Conservation (phyloP, 2,797 vertebrate genomes). For the Tenualosa thibaudeaui region DNA sequence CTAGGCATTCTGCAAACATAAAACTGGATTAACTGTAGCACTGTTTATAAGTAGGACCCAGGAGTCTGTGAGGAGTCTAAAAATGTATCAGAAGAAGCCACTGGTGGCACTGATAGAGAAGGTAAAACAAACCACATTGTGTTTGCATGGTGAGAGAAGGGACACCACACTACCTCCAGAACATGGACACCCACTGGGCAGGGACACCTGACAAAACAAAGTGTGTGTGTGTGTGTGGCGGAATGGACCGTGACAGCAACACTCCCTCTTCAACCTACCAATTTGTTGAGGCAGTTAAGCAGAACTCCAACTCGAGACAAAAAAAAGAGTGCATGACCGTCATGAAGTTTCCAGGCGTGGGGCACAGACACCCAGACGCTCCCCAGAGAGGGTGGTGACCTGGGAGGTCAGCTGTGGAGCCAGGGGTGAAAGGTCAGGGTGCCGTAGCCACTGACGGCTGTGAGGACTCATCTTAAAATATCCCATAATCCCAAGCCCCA, state of each 20-base stretch:
- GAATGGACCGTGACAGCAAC: constrained; percentile 11
- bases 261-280: constrained; percentile 10
- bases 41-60: background rate
- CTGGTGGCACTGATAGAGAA: constrained; percentile 13
- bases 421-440: constrained; percentile 43
- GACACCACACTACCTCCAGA: background rate
- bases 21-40: background rate
- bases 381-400: constrained; percentile 24
- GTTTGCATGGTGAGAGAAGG: constrained; percentile 28
- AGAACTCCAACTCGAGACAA: background rate
- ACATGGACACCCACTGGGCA: background rate
- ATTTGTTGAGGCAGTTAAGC: constrained; percentile 16
- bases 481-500: constrained; percentile 1
- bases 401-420: constrained; percentile 31
- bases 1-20: background rate
- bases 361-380: constrained; percentile 25
- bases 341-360: background rate
- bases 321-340: constrained; percentile 5
- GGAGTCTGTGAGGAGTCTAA: constrained; percentile 1
- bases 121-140: constrained; percentile 49
- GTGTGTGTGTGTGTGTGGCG: background rate
- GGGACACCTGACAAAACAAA: constrained; percentile 28
- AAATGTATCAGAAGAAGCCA: background rate
- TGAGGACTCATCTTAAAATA: background rate
- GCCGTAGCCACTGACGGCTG: background rate